phyloP scores from a whole-genome alignment of 2,888 invertebrate species.

The Ceraclea dissimilis region DNA sequence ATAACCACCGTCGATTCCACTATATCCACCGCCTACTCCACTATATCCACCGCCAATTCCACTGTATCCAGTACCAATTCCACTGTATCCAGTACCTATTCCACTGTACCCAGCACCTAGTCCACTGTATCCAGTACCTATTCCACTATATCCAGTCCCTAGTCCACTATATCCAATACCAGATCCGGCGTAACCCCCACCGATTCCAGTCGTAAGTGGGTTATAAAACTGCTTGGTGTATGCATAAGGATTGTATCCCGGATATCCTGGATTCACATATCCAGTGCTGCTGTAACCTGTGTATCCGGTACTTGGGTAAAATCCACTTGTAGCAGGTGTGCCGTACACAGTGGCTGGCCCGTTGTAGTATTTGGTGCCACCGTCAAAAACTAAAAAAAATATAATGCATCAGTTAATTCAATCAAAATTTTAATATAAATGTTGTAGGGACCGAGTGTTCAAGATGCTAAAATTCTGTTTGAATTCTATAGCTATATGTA shows the following conservation, averaged over 20 bases:
- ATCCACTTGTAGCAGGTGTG: constrained; percentile 20
- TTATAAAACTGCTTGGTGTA: constrained; percentile 29
- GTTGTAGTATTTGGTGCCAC: constrained; percentile 34
- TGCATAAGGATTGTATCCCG: constrained; percentile 8
- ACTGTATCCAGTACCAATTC: constrained; percentile 19
- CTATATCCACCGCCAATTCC: constrained; percentile 16
- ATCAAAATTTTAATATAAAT: no score
- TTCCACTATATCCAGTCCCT: constrained; percentile 21
- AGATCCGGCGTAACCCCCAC: constrained; percentile 20
- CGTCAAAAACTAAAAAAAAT: constrained; percentile 36
- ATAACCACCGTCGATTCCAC: constrained; percentile 22
- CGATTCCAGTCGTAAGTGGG: constrained; percentile 28
- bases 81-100: constrained; percentile 1
- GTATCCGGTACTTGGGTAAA: constrained; percentile 14
- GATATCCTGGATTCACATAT: constrained; percentile 7
- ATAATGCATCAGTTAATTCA: no score
- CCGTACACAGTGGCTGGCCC: constrained; percentile 29
- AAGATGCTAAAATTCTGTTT: neutral
- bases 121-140: constrained; percentile 16
- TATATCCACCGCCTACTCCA: constrained; percentile 14
- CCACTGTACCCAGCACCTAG: constrained; percentile 18
- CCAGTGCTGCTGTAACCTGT: constrained; percentile 11
- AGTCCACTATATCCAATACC: constrained; percentile 13
- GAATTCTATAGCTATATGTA: no score
- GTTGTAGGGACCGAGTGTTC: neutral